Evolutionary conservation across 2,113 vertebrate species (phyloP), one percentile per base, ranked within the genome.

Genomic region (Garra rufa): DNA sequence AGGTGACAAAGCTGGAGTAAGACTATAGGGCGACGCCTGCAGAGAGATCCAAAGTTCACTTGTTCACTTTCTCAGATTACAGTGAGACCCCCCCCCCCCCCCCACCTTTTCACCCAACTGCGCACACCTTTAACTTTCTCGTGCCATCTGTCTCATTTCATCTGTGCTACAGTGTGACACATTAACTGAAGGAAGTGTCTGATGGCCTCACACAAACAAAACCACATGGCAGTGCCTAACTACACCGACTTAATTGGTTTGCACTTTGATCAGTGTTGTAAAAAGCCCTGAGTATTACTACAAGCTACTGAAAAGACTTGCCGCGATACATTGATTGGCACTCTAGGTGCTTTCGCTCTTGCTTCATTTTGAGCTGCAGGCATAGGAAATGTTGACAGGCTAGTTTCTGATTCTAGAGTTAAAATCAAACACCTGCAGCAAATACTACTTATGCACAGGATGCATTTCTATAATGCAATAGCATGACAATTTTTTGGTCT

Each of bases 1-100:
- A 30, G 81, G 65, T 94, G 92, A 91, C 93, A 85, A 21, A 9
- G 4, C 34, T 48, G 85, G 19, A 81, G 91, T 65, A n/a, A 17
- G 80, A 73, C 50, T 59, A 82, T 43, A 86, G 81, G 91, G 88
- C 46, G 30, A 90, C 38, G 76, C 3, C 76, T 48, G 74, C 79
- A 30, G 76, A 81, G 77, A 83, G 89, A 87, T 90, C 89, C 69
- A 87, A 83, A 59, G 81, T 88, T 83, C 69, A 86, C 57, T 63
- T 4, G 14, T 43, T 15, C 34, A 46, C 65, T 28, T 73, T 65
- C 76, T 82, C 81, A 65, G 63, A 85, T 82, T 83, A 74, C 48
- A 67, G 76, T 26, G 38, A 69, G 44, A 11, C 3, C 9, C 41
- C 75, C 13, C 8, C 13, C 6, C 34, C 30, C 9, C 13, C 13